Evolutionary conservation across 2,797 vertebrate species (phyloP).

Genomic region (Poecile montanus): DNA sequence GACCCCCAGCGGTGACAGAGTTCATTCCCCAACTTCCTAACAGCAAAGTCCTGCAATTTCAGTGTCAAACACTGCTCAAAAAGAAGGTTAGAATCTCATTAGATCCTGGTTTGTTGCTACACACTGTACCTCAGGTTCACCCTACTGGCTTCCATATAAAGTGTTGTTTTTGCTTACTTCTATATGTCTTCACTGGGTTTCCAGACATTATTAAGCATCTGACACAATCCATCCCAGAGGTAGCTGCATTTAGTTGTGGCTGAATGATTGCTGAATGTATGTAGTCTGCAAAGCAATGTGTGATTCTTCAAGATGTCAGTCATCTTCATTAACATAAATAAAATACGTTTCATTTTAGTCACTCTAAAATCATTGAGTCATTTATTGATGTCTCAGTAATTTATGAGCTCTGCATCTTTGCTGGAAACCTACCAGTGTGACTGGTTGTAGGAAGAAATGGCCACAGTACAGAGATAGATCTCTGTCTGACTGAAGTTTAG

Average conservation of each 20-base stretch:
- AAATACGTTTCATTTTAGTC: conserved; percentile 62
- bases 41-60: background rate
- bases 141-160: background rate
- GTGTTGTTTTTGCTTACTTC: background rate
- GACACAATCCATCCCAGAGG: conserved; percentile 40
- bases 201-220: conserved; percentile 41
- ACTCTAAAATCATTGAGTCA: conserved; percentile 65
- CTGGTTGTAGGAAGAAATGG: conserved; percentile 1
- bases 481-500: background rate
- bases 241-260: conserved; percentile 26
- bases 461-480: background rate
- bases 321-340: conserved; percentile 70
- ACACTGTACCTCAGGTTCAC: background rate
- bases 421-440: background rate
- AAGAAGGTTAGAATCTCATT: background rate
- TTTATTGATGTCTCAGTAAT: conserved; percentile 62
- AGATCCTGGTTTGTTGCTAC: background rate
- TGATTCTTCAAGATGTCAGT: conserved; percentile 62
- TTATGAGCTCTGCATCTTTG: conserved; percentile 43
- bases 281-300: conserved; percentile 37
- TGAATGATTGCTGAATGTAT: conserved; percentile 37
- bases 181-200: background rate
- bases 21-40: background rate
- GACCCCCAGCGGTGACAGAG: background rate
- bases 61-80: background rate